A percentile compares a stretch with the other conserved stretches of the same genome.
Conservation (phyloP, 1,140 invertebrate species). For the Drosophila bocki region DNA sequence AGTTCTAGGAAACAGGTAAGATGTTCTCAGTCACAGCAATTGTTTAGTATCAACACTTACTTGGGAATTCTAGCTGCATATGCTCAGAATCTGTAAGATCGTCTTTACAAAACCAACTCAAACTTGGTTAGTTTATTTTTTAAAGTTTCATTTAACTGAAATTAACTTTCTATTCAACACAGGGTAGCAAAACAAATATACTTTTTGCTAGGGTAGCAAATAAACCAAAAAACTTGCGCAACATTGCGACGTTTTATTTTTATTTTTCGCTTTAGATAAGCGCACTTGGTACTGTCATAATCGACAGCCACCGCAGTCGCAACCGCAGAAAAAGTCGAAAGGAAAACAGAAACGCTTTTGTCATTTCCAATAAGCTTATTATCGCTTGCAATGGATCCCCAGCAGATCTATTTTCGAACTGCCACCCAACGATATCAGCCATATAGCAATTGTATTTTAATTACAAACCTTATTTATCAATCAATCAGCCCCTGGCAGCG, state of each 20-base stretch:
- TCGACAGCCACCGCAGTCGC: slow-evolving; percentile 26
- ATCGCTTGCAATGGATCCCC: slow-evolving; percentile 35
- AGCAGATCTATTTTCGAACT: slow-evolving; percentile 23
- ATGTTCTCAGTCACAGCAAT: too few species aligned
- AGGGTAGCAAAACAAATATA: neutral
- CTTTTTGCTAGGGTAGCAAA: neutral
- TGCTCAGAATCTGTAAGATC: rapidly evolving
- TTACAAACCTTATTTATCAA: slow-evolving; percentile 45
- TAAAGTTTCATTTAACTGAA: neutral
- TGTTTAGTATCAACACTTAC: neutral
- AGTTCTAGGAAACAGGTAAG: neutral
- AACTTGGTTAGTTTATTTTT: neutral
- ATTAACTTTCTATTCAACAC: rapidly evolving
- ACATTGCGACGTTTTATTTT: slow-evolving; percentile 32
- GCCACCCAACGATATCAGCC: slow-evolving; percentile 31
- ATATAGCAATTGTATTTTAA: slow-evolving; percentile 51
- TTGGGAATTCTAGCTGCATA: neutral
- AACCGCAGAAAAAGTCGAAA: slow-evolving; percentile 13
- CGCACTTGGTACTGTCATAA: slow-evolving; percentile 42
- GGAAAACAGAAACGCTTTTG: slow-evolving; percentile 13
- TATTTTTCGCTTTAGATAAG: slow-evolving; percentile 61
- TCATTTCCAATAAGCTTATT: slow-evolving; percentile 48
- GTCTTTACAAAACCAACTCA: neutral
- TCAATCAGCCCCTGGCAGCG: slow-evolving; percentile 15
- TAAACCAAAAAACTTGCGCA: slow-evolving; percentile 53